Conservation (phyloP, 92 coral and sea anemone species). For the Epizoanthus illoricatus region DNA sequence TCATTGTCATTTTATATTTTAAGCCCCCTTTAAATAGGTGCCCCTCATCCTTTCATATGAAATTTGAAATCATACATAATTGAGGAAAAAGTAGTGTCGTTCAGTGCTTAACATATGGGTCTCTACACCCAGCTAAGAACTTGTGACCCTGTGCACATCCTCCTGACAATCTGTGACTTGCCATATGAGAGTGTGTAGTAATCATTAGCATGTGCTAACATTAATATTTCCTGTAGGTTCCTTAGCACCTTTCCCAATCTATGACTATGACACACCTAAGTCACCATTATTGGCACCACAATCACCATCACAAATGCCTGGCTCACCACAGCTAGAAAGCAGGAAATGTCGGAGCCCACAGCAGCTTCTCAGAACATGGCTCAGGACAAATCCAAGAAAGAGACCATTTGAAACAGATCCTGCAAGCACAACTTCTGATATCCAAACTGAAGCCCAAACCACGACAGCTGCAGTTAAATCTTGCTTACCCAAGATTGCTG, state of each 20-base stretch:
- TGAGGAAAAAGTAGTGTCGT: no score
- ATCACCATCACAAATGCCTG: slow-evolving; percentile 41
- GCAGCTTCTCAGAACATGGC: slow-evolving; percentile 78
- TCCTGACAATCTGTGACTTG: no score
- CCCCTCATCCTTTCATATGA: no score
- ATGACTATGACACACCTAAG: slow-evolving; percentile 21
- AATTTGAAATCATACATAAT: no score
- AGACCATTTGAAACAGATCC: slow-evolving; percentile 40
- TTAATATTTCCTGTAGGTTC: slow-evolving; percentile 7
- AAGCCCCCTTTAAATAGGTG: no score
- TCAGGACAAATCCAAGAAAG: slow-evolving; percentile 46
- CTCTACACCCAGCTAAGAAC: no score
- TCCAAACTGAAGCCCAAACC: neutral
- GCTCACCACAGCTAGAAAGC: slow-evolving; percentile 44
- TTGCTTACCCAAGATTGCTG: neutral
- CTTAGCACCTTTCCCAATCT: slow-evolving; percentile 26
- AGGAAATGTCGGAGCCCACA: slow-evolving; percentile 73
- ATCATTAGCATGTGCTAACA: no score
- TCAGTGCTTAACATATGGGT: no score
- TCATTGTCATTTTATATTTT: no score
- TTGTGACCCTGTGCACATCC: no score
- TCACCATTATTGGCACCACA: slow-evolving; percentile 34
- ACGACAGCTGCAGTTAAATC: neutral
- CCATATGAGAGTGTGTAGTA: no score
- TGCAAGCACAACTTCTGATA: neutral